Conservation (phyloP, 2,113 vertebrate species). For the Salvator merianae region DNA sequence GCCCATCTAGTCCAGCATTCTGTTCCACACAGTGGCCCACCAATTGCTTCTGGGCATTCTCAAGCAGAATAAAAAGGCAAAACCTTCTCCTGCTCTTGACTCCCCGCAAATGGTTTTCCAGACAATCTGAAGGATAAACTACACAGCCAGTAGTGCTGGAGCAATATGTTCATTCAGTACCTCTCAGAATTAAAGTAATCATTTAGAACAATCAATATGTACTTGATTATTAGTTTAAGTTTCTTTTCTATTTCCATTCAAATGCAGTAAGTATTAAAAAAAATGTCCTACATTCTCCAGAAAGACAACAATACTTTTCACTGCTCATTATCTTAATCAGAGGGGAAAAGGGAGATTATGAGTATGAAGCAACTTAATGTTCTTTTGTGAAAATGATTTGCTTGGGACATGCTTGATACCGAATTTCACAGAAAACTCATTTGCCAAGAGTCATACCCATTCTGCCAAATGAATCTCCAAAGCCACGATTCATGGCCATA, state of each 20-base stretch:
- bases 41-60: no score
- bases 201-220: neutral
- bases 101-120: no score
- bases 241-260: neutral
- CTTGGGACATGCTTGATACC: conserved; percentile 11
- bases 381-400: neutral
- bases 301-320: no score
- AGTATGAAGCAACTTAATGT: neutral
- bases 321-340: neutral
- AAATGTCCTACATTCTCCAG: neutral
- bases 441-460: conserved; percentile 78
- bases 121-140: neutral
- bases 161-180: neutral
- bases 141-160: neutral
- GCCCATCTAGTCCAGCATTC: no score
- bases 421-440: neutral
- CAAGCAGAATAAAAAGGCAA: no score
- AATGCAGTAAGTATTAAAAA: neutral
- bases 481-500: conserved; percentile 89
- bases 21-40: no score
- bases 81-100: no score
- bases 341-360: neutral
- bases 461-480: conserved; percentile 93
- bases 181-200: neutral
- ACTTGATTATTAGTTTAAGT: neutral